These are phyloP conservation scores for Phenganax subtilis DNA, from an alignment of 92 coral and sea anemone genomes.

Conservation along the genomic window DNA sequence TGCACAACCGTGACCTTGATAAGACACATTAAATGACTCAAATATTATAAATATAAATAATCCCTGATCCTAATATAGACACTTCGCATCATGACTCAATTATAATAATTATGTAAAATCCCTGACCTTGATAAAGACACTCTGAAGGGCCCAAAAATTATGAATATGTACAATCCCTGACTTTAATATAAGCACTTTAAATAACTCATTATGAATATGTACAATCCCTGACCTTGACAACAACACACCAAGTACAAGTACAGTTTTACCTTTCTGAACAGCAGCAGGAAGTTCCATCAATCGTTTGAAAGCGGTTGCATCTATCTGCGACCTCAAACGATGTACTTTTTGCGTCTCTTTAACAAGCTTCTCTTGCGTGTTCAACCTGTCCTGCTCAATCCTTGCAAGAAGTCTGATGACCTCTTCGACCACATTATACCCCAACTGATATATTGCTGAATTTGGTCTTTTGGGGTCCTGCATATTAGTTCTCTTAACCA, in stretches of 20 bases:
- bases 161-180: too few species aligned
- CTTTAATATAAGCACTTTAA: neutral
- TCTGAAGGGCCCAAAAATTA: too few species aligned
- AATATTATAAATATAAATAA: too few species aligned
- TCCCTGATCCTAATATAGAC: too few species aligned
- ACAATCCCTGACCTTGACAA: neutral
- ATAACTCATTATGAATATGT: neutral
- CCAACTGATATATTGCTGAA: slow-evolving; percentile 43
- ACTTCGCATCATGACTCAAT: too few species aligned
- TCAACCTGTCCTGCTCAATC: slow-evolving; percentile 75
- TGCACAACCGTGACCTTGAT: neutral
- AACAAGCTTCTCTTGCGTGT: slow-evolving; percentile 61
- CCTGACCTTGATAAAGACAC: too few species aligned
- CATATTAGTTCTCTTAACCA: slow-evolving; percentile 38
- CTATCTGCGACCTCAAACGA: slow-evolving; percentile 66
- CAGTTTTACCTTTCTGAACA: slow-evolving; percentile 75
- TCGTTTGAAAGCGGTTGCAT: slow-evolving; percentile 71
- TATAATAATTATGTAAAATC: too few species aligned
- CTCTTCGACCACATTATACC: slow-evolving; percentile 65
- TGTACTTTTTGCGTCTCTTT: slow-evolving; percentile 71
- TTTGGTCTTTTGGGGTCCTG: slow-evolving; percentile 33
- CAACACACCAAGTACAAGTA: neutral
- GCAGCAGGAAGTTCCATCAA: slow-evolving; percentile 76
- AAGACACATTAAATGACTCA: too few species aligned
- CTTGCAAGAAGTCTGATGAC: slow-evolving; percentile 73